A percentile compares a stretch with the other conserved stretches of the same genome.
Conservation (phyloP, 1,140 invertebrate species). For the Neuroterus valhalla region DNA sequence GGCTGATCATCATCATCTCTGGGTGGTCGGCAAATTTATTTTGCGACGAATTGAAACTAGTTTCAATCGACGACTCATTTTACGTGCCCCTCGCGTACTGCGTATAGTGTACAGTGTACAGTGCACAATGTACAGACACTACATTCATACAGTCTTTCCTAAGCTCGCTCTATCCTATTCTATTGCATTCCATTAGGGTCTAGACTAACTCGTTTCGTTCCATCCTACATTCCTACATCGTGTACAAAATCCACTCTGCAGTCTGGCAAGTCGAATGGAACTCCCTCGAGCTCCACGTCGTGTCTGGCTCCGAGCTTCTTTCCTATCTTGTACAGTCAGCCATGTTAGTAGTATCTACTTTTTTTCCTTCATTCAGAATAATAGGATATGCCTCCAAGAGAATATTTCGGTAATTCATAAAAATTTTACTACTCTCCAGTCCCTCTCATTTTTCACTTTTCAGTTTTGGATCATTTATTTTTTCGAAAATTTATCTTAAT, state of each 20-base stretch:
- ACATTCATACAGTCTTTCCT: constrained; percentile 7
- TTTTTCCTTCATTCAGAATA: not conserved
- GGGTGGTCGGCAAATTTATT: constrained; percentile 26
- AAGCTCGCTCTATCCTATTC: constrained; percentile 24
- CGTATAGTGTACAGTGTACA: constrained; percentile 5
- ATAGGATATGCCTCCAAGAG: too few species aligned
- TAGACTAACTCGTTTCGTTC: constrained; percentile 22
- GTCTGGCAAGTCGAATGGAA: constrained; percentile 15
- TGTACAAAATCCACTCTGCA: not conserved
- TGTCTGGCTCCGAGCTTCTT: constrained; percentile 1
- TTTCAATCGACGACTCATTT: constrained; percentile 29
- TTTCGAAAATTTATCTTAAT: too few species aligned
- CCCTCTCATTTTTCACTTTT: too few species aligned
- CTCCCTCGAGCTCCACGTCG: not conserved
- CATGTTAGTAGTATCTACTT: not conserved
- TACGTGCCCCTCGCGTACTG: constrained; percentile 26
- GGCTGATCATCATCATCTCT: constrained; percentile 20
- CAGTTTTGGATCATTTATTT: too few species aligned
- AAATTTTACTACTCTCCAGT: too few species aligned
- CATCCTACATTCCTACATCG: not conserved
- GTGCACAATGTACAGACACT: not conserved
- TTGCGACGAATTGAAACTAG: constrained; percentile 27
- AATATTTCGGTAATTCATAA: too few species aligned
- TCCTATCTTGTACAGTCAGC: not conserved
- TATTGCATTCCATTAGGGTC: constrained; percentile 15